Evolutionary conservation across 1,140 invertebrate genomes (phyloP), one percentile per base, ranked within the genome.

Genomic region (Meloidogyne chitwoodi): DNA sequence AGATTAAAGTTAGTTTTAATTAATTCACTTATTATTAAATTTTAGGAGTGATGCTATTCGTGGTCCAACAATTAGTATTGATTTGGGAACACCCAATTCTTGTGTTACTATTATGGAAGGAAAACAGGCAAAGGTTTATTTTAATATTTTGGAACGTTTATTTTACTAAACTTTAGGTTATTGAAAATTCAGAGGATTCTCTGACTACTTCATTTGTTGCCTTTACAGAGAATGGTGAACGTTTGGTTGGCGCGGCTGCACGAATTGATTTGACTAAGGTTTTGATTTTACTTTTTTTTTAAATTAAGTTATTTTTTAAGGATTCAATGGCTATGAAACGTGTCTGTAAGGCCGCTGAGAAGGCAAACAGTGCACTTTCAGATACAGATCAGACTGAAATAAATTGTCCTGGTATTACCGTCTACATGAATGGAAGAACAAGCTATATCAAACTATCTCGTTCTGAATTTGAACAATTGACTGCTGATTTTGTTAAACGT

Each of bases 321-420:
- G 48, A 99, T 87, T 91, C 92, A 34, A 98, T 98, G 95, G 96
- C 97, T 0, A 95, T 99, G 93, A 96, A 99, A 88, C 91, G 96
- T 79, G 89, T 99, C 38, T 96, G 97, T 88, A 96, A 99, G 90
- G 96, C 96, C 0, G 93, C 96, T 0, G 96, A 99, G 89, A 99
- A 99, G 87, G 96, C 97, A 0, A 99, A 99, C 88, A 80, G 77
- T 64, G 81, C 84, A 62, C 34, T 82, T 11, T 81, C 78, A 34
- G 73, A 68, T 38, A 82, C 82, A n/a, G 80, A 79, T 26, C 79
- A 98, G 90, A 99, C 96, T 0, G 97, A 99, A 86, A 95, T 99
- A 82, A 99, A 99, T 88, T 90, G 99, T 66, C 97, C 97, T 0
- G 99, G 99, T 85, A 88, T 99, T 27, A 99, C 97, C 8, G 95